These are phyloP conservation scores for Meganola albula DNA, from an alignment of 2,888 invertebrate genomes.

Conservation along the genomic window DNA sequence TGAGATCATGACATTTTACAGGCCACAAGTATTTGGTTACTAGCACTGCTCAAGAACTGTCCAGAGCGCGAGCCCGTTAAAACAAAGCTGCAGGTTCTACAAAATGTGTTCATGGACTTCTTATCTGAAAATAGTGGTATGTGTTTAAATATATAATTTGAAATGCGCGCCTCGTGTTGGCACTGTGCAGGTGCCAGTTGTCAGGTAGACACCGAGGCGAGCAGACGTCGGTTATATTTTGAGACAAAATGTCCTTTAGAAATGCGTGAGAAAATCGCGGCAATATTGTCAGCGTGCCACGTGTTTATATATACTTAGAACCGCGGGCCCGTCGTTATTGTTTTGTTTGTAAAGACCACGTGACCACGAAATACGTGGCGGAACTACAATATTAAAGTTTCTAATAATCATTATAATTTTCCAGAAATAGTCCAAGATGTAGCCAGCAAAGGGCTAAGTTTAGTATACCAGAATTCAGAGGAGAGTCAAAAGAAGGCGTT, in stretches of 20 bases:
- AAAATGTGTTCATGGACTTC: constrained; percentile 90
- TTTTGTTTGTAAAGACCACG: too few species aligned
- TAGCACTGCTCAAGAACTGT: constrained; percentile 90
- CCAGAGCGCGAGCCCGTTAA: constrained; percentile 83
- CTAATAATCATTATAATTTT: not conserved
- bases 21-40: constrained; percentile 92
- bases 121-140: constrained; percentile 93
- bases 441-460: constrained; percentile 92
- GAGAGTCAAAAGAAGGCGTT: constrained; percentile 83
- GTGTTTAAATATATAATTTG: constrained; percentile 25
- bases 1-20: constrained; percentile 38
- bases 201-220: too few species aligned
- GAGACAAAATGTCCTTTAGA: too few species aligned
- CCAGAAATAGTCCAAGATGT: constrained; percentile 95
- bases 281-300: too few species aligned
- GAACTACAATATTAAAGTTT: too few species aligned
- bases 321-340: too few species aligned
- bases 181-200: too few species aligned
- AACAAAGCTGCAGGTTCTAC: constrained; percentile 81
- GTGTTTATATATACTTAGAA: too few species aligned
- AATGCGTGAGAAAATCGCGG: too few species aligned
- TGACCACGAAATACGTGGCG: too few species aligned
- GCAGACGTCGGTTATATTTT: too few species aligned
- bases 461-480: constrained; percentile 90
- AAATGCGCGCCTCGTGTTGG: too few species aligned